Percentiles rank a stretch among this genome's conserved stretches.
phyloP scores from a whole-genome alignment of 2,888 invertebrate genomes.

The Euzetes globulus region DNA sequence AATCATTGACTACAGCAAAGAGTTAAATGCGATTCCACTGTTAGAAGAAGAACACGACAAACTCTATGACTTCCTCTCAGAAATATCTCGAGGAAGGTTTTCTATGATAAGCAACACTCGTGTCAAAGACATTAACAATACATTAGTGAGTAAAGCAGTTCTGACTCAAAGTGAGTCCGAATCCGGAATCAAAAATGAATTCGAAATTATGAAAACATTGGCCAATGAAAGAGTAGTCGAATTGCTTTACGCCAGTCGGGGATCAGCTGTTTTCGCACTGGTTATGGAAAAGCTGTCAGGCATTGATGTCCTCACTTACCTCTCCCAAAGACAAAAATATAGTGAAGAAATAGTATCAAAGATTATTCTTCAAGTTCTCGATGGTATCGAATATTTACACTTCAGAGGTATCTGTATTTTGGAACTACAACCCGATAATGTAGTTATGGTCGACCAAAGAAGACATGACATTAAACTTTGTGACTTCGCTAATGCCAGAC shows the following conservation, averaged over 20 bases:
- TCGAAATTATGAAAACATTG: conserved; percentile 68
- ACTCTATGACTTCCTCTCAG: conserved; percentile 75
- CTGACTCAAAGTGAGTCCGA: conserved; percentile 50
- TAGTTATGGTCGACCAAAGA: conserved; percentile 70
- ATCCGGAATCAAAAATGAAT: conserved; percentile 62
- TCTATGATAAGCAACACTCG: conserved; percentile 70
- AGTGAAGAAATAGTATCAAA: conserved; percentile 84
- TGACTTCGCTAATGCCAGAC: conserved; percentile 80
- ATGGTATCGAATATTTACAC: conserved; percentile 87
- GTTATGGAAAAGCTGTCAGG: conserved; percentile 61
- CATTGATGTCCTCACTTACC: conserved; percentile 78
- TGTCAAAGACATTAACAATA: conserved; percentile 63
- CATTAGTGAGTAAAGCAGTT: conserved; percentile 74
- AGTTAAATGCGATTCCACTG: conserved; percentile 67
- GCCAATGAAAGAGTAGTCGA: conserved; percentile 77
- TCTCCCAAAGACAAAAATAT: conserved; percentile 80
- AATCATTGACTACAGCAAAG: conserved; percentile 64
- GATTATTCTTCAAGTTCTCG: conserved; percentile 74
- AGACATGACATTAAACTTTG: conserved; percentile 65
- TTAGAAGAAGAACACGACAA: conserved; percentile 57
- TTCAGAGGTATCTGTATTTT: conserved; percentile 84
- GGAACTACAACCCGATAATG: conserved; percentile 87
- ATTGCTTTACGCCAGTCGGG: conserved; percentile 46
- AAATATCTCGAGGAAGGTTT: conserved; percentile 75
- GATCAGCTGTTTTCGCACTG: conserved; percentile 37